Conservation (phyloP, 2,113 vertebrate genomes). For the Crypturellus undulatus region DNA sequence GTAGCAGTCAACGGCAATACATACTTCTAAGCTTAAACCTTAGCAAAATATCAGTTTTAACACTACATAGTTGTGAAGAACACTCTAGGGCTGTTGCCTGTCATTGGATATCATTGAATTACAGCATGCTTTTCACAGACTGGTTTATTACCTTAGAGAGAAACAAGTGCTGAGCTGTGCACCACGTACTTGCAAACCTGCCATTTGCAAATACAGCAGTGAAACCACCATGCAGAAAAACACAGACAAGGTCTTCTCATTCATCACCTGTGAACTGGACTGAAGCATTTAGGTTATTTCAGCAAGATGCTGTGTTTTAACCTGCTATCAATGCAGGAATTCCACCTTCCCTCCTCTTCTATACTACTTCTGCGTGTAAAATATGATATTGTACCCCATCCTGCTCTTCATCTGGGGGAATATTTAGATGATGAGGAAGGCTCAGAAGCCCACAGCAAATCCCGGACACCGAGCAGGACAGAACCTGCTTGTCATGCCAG, state of each 20-base stretch:
- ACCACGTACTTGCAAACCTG: background rate
- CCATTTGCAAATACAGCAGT: background rate
- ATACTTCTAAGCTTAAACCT: background rate
- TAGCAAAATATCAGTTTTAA: background rate
- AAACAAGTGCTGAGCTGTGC: background rate
- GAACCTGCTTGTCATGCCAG: too few relatives aligned
- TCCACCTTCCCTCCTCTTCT: background rate
- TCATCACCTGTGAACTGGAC: background rate
- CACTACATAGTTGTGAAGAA: background rate
- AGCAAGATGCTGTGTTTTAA: background rate
- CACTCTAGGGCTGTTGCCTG: background rate
- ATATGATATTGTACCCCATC: background rate
- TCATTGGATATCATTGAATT: background rate
- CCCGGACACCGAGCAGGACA: background rate
- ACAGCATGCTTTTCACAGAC: background rate
- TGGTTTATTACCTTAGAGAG: background rate
- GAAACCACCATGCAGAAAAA: background rate
- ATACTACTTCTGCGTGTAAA: background rate
- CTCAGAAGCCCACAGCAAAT: background rate
- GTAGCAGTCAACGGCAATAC: background rate
- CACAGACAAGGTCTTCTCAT: background rate
- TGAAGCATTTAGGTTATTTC: background rate
- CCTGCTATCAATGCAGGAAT: background rate
- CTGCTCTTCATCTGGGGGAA: background rate
- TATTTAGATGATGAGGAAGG: background rate